Percentiles rank a stretch among this genome's conserved stretches.
These are phyloP conservation scores for Mola mola DNA, from an alignment of 2,113 vertebrate genomes.

Conservation along the genomic window DNA sequence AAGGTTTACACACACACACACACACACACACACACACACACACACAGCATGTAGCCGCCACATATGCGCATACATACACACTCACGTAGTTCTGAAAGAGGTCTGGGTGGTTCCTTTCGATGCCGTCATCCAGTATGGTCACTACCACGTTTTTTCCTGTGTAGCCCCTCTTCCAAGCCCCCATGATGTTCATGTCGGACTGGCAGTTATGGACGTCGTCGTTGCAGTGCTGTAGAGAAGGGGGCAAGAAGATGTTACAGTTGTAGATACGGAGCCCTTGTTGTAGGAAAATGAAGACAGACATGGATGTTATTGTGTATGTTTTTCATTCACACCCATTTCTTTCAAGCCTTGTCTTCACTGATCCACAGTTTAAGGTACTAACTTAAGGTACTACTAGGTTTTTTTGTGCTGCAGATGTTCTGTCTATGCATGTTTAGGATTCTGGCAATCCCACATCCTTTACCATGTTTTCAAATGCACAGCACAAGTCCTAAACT, in stretches of 20 bases:
- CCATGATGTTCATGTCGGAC: slow-evolving; percentile 99
- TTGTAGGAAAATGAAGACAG: too few species aligned
- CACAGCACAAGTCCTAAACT: too few species aligned
- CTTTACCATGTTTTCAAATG: too few species aligned
- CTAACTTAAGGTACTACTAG: too few species aligned
- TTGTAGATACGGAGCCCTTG: too few species aligned
- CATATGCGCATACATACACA: slow-evolving; percentile 74
- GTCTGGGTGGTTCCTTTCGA: slow-evolving; percentile 97
- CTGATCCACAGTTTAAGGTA: too few species aligned
- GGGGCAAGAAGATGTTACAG: slow-evolving; percentile 9
- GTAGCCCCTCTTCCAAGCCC: slow-evolving; percentile 98
- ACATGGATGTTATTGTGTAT: too few species aligned
- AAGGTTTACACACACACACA: not conserved
- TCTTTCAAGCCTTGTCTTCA: not conserved
- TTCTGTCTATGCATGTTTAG: too few species aligned
- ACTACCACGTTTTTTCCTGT: slow-evolving; percentile 97
- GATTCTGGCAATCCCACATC: too few species aligned
- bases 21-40: not conserved
- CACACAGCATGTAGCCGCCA: slow-evolving; percentile 8
- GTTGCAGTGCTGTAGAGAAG: slow-evolving; percentile 89
- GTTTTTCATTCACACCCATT: too few species aligned
- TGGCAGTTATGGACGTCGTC: slow-evolving; percentile 96
- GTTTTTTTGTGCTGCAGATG: too few species aligned
- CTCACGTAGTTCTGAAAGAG: slow-evolving; percentile 97
- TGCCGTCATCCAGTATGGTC: slow-evolving; percentile 97